Base-by-base conservation (phyloP, 2,888 invertebrate species). In the Syrista parreyssii region DNA sequence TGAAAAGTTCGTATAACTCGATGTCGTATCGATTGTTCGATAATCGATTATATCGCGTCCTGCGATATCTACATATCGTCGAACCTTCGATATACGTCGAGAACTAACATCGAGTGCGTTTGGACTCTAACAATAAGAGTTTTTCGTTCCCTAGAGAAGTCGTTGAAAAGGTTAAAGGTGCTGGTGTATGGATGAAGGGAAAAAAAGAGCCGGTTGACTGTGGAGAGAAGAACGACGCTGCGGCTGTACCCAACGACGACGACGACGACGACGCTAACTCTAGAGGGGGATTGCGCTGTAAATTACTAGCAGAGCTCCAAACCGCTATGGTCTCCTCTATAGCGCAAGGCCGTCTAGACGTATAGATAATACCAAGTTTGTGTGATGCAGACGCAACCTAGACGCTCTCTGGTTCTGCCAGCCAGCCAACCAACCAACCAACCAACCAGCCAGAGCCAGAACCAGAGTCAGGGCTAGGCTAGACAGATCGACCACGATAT, bases 311-410 rank as follows among this genome's bases (percentile, higher is more conserved):
- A 86, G 85, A 85, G 85, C 83, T 86, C 87, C 87, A 86, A 86
- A 86, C 86, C 86, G 84, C 88, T 87, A 83, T 85, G 85, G 87
- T 86, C 85, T 86, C 84, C 82, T 83, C 87, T 86, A 83, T 85
- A 86, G 88, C 84, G 85, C 87, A 86, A 84, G 88, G 85, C 84
- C 87, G 88, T 88, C 88, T 88, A 88, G 88, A 88, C 88, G 88
- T 88, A 86, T 87, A 87, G 88, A 87, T 87, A 87, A 87, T 88
- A 83, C 87, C 84, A 86, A 88, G 87, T 87, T 88, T 87, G 86
- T 85, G 86, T 85, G 86, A 86, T 84, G 86, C 85, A 88, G 88
- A 87, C 85, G 84, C 87, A 84, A 84, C 84, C 85, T 87, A 88
- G 88, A 88, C 88, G 88, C 83, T 86, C 84, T 86, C 87, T 83